Conservation (phyloP, 53 echinoderm and acorn worm genomes). For the Paracentrotus lividus region DNA sequence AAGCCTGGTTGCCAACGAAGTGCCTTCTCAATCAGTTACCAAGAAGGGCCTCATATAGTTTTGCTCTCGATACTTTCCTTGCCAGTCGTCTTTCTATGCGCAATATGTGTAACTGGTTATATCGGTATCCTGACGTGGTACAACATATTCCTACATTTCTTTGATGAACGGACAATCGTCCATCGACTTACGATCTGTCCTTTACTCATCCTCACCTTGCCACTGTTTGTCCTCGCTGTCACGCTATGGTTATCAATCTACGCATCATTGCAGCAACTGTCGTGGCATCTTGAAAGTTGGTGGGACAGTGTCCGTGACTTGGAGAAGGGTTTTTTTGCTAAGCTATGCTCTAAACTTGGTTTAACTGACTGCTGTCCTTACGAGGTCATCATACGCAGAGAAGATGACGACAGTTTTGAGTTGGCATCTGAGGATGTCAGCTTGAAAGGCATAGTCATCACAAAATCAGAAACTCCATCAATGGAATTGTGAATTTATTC, state of each 20-base stretch:
- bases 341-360: slow-evolving; percentile 84
- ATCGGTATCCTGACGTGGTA: slow-evolving; percentile 93
- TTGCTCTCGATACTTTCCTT: slow-evolving; percentile 78
- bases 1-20: slow-evolving; percentile 31
- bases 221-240: slow-evolving; percentile 58
- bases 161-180: slow-evolving; percentile 82
- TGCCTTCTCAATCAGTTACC: slow-evolving; percentile 26
- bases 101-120: slow-evolving; percentile 84
- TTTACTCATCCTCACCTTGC: slow-evolving; percentile 83
- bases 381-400: slow-evolving; percentile 84
- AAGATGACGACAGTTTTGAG: slow-evolving; percentile 80
- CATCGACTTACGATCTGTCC: slow-evolving; percentile 89
- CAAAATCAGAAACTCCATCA: slow-evolving; percentile 48
- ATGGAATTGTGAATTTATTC: slow-evolving; percentile 14
- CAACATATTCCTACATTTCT: slow-evolving; percentile 86
- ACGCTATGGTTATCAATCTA: slow-evolving; percentile 78
- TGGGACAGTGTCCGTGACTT: slow-evolving; percentile 78
- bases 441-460: slow-evolving; percentile 63
- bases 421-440: slow-evolving; percentile 71
- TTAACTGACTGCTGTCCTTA: slow-evolving; percentile 90
- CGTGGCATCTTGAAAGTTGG: slow-evolving; percentile 86
- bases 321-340: slow-evolving; percentile 92
- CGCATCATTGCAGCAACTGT: slow-evolving; percentile 80
- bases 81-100: slow-evolving; percentile 83
- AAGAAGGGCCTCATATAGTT: slow-evolving; percentile 82